Base-by-base conservation (phyloP, 2,888 invertebrate species). In the Cosmopolites sordidus region DNA sequence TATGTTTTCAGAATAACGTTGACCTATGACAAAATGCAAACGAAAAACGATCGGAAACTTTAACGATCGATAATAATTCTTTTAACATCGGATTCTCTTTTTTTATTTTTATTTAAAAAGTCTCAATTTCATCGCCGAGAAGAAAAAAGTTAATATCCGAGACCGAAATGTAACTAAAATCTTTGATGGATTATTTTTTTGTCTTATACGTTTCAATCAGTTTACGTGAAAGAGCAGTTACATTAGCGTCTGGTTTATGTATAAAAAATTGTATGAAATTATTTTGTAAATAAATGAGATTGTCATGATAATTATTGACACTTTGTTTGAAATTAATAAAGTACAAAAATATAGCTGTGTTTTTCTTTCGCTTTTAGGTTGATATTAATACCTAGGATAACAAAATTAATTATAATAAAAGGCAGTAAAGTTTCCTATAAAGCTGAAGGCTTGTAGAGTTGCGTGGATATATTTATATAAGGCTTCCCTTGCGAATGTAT, bases 221-320 rank as follows among this genome's bases (percentile, higher is more conserved):
- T 33, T 33, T 33, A 12, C 33, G 22, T 22, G 22, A 33, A 33
- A 33, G 33, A 11, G 46, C 12, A 22, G 48, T 55, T 51, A 44
- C 50, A 47, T 50, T 47, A 41, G 42, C 18, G 48, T 39, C 48
- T n/a, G 43, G 42, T 45, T 51, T 48, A 33, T 16, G 30, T 54
- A 48, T 55, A 60, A 59, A 60, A n/a, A 58, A 45, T 45, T 59
- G 51, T 55, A 58, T 59, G 58, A 58, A 56, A 54, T 58, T 52
- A 61, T 60, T 64, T 59, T 64, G 62, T 64, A 64, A 61, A 63
- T 64, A 64, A 58, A 58, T 51, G 58, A 61, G 58, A 63, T 57
- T 61, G 61, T 61, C 61, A 58, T 59, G 43, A 52, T 59, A 59
- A 56, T 43, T 52, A 58, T 59, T 60, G 60, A 63, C 61, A 61